Evolutionary conservation across 2,888 invertebrate species (phyloP).

Genomic region (Pseudanteris insignis): DNA sequence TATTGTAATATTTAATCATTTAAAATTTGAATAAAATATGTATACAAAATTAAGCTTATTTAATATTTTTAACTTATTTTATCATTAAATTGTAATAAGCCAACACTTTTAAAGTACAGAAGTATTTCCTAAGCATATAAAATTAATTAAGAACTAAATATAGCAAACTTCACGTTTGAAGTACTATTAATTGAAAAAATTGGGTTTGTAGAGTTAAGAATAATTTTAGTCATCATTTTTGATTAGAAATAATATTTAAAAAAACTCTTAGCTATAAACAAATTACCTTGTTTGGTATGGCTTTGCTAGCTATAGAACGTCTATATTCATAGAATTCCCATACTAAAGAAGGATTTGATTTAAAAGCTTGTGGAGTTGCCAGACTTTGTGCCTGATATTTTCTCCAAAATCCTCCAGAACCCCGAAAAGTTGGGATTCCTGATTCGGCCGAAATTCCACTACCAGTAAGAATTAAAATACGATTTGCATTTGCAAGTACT

Average conservation of each 20-base stretch:
- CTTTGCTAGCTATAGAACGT: slow-evolving; percentile 78
- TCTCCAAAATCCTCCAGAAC: slow-evolving; percentile 84
- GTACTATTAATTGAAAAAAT: too few relatives aligned
- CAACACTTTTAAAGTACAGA: too few relatives aligned
- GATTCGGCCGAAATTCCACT: slow-evolving; percentile 86
- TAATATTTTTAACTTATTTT: background rate
- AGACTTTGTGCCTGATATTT: slow-evolving; percentile 73
- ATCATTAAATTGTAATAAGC: too few relatives aligned
- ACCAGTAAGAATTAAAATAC: slow-evolving; percentile 78
- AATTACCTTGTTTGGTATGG: slow-evolving; percentile 75
- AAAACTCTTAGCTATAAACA: background rate
- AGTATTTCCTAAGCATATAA: too few relatives aligned
- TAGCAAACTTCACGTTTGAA: background rate
- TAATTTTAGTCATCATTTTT: too few relatives aligned
- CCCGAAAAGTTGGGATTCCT: slow-evolving; percentile 87
- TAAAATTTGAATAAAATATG: background rate
- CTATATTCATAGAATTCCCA: slow-evolving; percentile 93
- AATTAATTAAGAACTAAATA: too few relatives aligned
- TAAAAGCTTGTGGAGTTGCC: slow-evolving; percentile 78
- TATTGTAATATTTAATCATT: too few relatives aligned
- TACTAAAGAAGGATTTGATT: slow-evolving; percentile 78
- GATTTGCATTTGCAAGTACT: slow-evolving; percentile 70
- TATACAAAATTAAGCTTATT: background rate
- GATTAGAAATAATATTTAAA: background rate
- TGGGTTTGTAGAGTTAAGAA: too few relatives aligned